A percentile compares a stretch with the other conserved stretches of the same genome.
Conservation (phyloP, 2,113 vertebrate genomes). For the Equus quagga region DNA sequence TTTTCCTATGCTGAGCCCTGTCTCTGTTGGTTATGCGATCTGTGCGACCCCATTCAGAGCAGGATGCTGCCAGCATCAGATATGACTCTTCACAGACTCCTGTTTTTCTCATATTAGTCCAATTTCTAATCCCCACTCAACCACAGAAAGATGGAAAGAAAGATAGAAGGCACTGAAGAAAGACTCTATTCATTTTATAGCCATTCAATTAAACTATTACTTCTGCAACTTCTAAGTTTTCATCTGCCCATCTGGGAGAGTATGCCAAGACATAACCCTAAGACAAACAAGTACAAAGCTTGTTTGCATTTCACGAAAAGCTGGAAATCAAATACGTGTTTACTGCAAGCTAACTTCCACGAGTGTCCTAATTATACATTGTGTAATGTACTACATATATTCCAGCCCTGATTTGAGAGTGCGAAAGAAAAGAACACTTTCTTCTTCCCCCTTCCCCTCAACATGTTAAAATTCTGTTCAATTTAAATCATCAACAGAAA, state of each 20-base stretch:
- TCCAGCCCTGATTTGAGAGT: neutral
- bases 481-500: neutral
- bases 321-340: conserved; percentile 49
- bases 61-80: conserved; percentile 71
- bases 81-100: conserved; percentile 71
- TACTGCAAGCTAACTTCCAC: conserved; percentile 15
- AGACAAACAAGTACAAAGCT: conserved; percentile 60
- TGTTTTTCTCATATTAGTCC: conserved; percentile 79
- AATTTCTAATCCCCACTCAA: conserved; percentile 73
- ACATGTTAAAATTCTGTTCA: neutral
- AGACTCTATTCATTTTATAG: conserved; percentile 67
- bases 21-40: conserved; percentile 47
- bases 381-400: conserved; percentile 11
- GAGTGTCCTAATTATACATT: neutral
- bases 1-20: neutral
- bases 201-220: conserved; percentile 53
- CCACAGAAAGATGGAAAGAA: conserved; percentile 68
- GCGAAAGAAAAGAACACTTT: neutral
- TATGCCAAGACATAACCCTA: conserved; percentile 17
- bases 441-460: neutral
- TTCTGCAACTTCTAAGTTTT: conserved; percentile 71
- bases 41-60: conserved; percentile 56
- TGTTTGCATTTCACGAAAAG: conserved; percentile 61
- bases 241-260: conserved; percentile 49
- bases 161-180: conserved; percentile 75